Evolutionary conservation across 2,113 vertebrate genomes (phyloP).

Genomic region (Gopherus evgoodei): DNA sequence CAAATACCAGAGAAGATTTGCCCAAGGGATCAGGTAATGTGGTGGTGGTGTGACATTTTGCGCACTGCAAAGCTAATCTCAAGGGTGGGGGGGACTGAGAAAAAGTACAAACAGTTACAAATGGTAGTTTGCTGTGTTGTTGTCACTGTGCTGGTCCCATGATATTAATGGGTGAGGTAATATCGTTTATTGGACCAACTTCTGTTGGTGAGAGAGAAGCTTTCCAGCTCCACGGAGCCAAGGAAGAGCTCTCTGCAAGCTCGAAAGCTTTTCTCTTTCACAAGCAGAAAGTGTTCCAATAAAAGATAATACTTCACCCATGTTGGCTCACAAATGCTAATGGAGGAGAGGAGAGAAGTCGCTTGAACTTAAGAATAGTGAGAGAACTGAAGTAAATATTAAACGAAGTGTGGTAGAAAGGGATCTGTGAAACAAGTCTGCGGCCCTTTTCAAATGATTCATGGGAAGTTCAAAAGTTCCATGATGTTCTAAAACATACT

Average conservation of each 20-base stretch:
- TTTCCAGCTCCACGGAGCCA: neutral
- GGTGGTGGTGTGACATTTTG: neutral
- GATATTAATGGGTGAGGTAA: neutral
- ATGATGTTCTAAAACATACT: neutral
- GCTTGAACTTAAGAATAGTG: neutral
- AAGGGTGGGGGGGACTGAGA: accelerated
- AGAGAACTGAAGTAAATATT: neutral
- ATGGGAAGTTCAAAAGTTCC: neutral
- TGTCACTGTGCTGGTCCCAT: neutral
- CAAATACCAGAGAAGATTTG: neutral
- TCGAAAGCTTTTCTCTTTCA: neutral
- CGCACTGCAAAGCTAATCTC: neutral
- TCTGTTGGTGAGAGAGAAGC: neutral
- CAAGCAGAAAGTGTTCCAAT: neutral
- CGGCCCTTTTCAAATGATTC: neutral
- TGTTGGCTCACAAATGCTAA: neutral
- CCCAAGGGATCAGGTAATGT: neutral
- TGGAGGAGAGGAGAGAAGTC: neutral
- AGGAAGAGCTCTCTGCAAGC: neutral
- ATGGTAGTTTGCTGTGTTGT: neutral
- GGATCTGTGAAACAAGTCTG: neutral
- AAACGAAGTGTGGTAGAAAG: neutral
- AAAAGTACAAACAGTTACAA: neutral
- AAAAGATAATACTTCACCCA: neutral
- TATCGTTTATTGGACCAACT: neutral